Base-by-base conservation (phyloP, 2,888 invertebrate genomes). In the Norana najaformis region DNA sequence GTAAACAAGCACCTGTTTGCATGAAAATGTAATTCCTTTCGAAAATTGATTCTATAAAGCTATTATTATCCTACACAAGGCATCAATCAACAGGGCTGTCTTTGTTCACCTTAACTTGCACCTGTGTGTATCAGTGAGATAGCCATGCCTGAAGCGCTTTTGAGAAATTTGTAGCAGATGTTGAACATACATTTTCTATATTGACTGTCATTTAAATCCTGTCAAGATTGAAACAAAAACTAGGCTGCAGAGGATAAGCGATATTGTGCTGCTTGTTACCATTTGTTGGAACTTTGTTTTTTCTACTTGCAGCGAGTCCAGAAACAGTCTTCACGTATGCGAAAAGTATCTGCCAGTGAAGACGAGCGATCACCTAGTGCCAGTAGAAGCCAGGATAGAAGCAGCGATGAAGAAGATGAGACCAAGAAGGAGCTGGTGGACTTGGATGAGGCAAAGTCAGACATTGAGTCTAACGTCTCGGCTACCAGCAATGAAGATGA, bases 401-500 rank as follows among this genome's bases (percentile, higher is more conserved):
- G 85, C 36, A 37, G 85, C 23, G 5, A 8, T 36, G 85, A 85
- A 23, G 85, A 37, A 18, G 37, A 37, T 0, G 20, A 16, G 36
- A 6, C 5, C 18, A 37, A 85, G 85, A 36, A 85, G 20, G 85
- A 85, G 16, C 34, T 35, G 23, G 35, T 85, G 85, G 37, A 37
- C 1, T 34, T 85, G 0, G 85, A 85, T 18, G 85, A 85, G 23
- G 36, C 20, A 8, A 85, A 85, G 37, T 85, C 85, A 20, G 85
- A 85, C 18, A 37, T 18, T 16, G 53, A 23, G 37, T 85, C 85
- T 8, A 5, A 18, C 35, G 35, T 37, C 36, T 85, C 85, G 18
- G 37, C 35, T 20, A 85, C 85, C 16, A 85, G 85, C 36, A 35
- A 85, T 14, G 85, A 85, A n/a, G 85, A 85, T n/a, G 83, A 83